Conservation (phyloP, 2,888 invertebrate genomes). For the Perizoma flavofasciatum region DNA sequence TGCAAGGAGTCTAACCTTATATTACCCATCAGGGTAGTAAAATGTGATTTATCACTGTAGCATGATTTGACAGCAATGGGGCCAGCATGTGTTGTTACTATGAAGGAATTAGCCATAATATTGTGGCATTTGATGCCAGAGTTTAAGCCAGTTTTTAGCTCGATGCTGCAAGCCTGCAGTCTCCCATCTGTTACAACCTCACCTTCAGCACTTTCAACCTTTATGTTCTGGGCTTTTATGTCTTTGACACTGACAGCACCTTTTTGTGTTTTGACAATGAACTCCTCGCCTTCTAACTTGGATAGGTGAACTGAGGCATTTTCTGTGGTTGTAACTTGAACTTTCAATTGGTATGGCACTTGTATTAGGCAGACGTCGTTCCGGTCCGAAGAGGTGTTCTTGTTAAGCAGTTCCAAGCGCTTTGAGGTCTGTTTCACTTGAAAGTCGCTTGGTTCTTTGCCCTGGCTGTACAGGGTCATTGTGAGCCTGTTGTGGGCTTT, state of each 20-base stretch:
- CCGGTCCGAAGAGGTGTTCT: conserved; percentile 66
- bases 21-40: conserved; percentile 76
- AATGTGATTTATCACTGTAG: conserved; percentile 76
- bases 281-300: conserved; percentile 74
- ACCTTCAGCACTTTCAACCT: conserved; percentile 70
- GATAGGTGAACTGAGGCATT: conserved; percentile 70
- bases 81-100: conserved; percentile 71
- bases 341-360: conserved; percentile 77
- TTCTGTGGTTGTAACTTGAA: conserved; percentile 73
- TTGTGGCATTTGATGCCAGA: conserved; percentile 71
- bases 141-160: conserved; percentile 70
- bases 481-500: conserved; percentile 74
- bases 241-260: conserved; percentile 65
- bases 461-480: conserved; percentile 76
- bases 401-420: conserved; percentile 73
- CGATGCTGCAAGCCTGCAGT: conserved; percentile 68
- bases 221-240: conserved; percentile 72
- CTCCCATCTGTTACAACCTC: conserved; percentile 64
- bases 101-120: conserved; percentile 71
- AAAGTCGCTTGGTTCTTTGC: conserved; percentile 73
- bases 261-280: conserved; percentile 74
- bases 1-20: conserved; percentile 69
- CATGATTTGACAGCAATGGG: conserved; percentile 74
- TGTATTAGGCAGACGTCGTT: conserved; percentile 77
- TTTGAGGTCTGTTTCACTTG: conserved; percentile 78